Evolutionary conservation across 2,888 invertebrate species (phyloP).

Genomic region (Neoitamus cyanurus): DNA sequence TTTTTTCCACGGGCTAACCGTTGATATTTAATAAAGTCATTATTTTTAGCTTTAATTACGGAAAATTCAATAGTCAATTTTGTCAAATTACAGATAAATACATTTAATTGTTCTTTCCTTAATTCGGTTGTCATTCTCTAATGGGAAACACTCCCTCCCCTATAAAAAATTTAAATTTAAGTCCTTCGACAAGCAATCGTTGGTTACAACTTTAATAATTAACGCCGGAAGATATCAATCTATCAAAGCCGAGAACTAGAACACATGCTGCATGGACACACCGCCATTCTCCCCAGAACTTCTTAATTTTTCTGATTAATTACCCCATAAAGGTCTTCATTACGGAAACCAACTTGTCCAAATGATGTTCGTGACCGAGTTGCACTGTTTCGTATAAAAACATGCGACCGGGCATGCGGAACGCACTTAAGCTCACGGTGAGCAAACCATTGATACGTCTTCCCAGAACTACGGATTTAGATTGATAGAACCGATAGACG

Average conservation of each 20-base stretch:
- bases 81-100: constrained; percentile 3
- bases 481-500: constrained; percentile 43
- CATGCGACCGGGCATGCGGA: neutral
- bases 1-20: neutral
- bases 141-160: neutral
- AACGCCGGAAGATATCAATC: constrained; percentile 16
- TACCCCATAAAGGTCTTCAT: constrained; percentile 34
- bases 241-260: constrained; percentile 13
- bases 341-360: neutral
- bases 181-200: neutral
- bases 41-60: neutral
- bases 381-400: neutral
- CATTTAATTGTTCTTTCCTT: neutral
- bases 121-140: constrained; percentile 28
- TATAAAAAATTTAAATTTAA: constrained; percentile 35
- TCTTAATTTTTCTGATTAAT: constrained; percentile 41
- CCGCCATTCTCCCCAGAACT: neutral
- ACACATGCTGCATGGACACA: neutral
- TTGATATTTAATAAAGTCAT: neutral
- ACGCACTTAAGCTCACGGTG: neutral
- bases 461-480: constrained; percentile 45
- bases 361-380: neutral
- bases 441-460: constrained; percentile 41
- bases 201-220: constrained; percentile 26
- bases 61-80: neutral